Base-by-base conservation (phyloP, 2,797 vertebrate genomes). In the Melanotaenia nigrans region DNA sequence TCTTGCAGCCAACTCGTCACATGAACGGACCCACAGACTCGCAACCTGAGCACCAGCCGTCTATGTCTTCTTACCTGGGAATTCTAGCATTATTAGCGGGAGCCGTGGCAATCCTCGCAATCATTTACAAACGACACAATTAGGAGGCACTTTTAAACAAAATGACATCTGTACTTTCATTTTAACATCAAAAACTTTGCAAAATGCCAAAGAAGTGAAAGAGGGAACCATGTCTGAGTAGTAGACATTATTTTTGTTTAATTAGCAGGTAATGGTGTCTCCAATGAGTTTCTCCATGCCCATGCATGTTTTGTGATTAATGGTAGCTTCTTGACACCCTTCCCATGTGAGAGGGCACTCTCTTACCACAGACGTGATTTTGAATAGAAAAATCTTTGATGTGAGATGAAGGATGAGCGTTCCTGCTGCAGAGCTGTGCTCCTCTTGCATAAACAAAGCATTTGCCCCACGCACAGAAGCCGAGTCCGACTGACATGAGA, bases 161-260 rank as follows among this genome's bases (percentile, higher is more conserved):
- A 33, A 61, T 2, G 3, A 12, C n/a, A 3, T 82, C 68, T 69
- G 16, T 70, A 54, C 57, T 3, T 81, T 72, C 6, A 71, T 80
- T 88, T 89, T 89, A 89, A 69, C 82, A 78, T 84, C 53, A 81
- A 85, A 89, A 77, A 82, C 77, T 77, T 86, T 80, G 75, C 71
- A 77, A 64, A 69, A 85, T 84, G 85, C 92, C 90, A 91, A 93
- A 92, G 86, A 91, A 42, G 61, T 30, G 73, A 80, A 68, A 47
- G 57, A 73, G 61, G 73, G 73, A 85, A 65, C 32, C 82, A 84
- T 80, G 69, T 77, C 65, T 24, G 61, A 67, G 73, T 62, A 36
- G 61, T 73, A 75, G 66, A 80, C 10, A 25, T 62, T 79, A 28
- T 88, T 73, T 72, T 77, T 86, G 47, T 28, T 42, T 56, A 38